Evolutionary conservation across 1,140 invertebrate species (phyloP).

Genomic region (Drosophila paulistorum): DNA sequence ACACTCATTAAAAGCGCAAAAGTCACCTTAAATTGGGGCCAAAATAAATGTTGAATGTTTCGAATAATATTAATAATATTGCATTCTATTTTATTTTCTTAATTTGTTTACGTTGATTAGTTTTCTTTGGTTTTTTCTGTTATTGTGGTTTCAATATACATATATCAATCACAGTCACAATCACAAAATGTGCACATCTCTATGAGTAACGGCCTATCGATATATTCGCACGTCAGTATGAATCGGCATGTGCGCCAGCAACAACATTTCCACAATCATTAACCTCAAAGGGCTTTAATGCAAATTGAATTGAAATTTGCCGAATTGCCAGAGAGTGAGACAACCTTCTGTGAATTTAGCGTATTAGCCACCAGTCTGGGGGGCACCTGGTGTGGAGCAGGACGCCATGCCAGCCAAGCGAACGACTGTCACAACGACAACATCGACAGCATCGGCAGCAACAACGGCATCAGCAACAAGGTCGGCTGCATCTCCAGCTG

Average conservation of each 20-base stretch:
- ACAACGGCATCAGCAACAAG: not conserved
- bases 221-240: not conserved
- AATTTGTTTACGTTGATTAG: no score
- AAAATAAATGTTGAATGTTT: no score
- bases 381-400: constrained; percentile 31
- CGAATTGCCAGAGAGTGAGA: not conserved
- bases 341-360: not conserved
- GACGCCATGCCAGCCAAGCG: constrained; percentile 63
- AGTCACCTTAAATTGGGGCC: no score
- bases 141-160: no score
- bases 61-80: no score
- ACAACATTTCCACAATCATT: not conserved
- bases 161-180: not conserved
- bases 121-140: no score
- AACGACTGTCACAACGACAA: constrained; percentile 44
- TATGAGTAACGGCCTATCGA: not conserved
- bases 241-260: constrained; percentile 11
- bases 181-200: not conserved
- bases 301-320: constrained; percentile 1
- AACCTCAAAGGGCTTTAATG: constrained; percentile 11
- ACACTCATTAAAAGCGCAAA: no score
- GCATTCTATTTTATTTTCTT: no score
- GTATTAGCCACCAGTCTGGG: constrained; percentile 13
- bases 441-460: constrained; percentile 21
- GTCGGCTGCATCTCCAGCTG: not conserved